Conservation (phyloP, 2,113 vertebrate species). For the Nycticebus coucang region DNA sequence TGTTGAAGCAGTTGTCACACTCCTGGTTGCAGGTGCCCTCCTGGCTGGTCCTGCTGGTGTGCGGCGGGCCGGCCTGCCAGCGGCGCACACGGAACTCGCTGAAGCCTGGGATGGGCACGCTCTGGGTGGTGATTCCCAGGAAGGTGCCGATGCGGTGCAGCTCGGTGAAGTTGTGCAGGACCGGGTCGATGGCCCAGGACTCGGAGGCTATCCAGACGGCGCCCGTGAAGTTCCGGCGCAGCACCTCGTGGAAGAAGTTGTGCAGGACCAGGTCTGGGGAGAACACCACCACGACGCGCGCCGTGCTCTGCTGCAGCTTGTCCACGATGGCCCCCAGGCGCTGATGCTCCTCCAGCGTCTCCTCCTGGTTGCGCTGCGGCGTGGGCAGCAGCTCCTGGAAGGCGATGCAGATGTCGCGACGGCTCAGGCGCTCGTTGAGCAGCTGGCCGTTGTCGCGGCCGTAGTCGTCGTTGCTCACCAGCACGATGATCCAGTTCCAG, state of each 20-base stretch:
- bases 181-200: conserved; percentile 87
- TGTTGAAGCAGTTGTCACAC: conserved; percentile 76
- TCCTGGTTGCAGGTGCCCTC: conserved; percentile 84
- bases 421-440: conserved; percentile 75
- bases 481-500: conserved; percentile 90
- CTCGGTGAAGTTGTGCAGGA: conserved; percentile 80
- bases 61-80: rapidly evolving
- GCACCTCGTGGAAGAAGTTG: conserved; percentile 83
- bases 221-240: conserved; percentile 82
- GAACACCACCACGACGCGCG: conserved; percentile 87
- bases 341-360: rapidly evolving
- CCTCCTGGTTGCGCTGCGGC: neutral
- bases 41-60: rapidly evolving
- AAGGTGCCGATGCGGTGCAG: conserved; percentile 87
- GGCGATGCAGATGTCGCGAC: conserved; percentile 85
- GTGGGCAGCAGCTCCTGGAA: conserved; percentile 87
- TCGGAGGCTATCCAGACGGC: conserved; percentile 90
- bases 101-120: conserved; percentile 83
- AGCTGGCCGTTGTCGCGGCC: conserved; percentile 85
- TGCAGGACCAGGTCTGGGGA: conserved; percentile 83
- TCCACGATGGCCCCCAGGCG: conserved; percentile 81
- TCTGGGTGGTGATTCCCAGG: conserved; percentile 85
- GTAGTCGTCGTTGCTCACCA: conserved; percentile 88
- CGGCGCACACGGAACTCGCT: conserved; percentile 40
- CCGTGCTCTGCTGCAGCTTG: conserved; percentile 80